Evolutionary conservation across 2,888 invertebrate genomes (phyloP), one percentile per base, ranked within the genome.

Genomic region (Thecophora atra): DNA sequence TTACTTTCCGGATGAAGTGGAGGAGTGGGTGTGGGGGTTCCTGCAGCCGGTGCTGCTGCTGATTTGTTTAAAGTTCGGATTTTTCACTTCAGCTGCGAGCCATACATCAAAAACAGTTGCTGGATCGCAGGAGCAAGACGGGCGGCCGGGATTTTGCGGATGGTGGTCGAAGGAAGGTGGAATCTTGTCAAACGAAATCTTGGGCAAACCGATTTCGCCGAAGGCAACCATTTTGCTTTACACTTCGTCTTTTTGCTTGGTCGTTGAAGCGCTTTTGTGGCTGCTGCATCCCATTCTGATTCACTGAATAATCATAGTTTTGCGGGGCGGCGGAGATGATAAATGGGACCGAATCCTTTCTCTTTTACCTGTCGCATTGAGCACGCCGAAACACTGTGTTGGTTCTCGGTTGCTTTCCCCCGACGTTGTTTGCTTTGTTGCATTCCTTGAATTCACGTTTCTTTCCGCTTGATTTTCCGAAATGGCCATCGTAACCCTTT

Each of bases 41-140:
- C 3, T 64, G 64, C 26, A 54, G 67, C 37, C 17, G 67, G n/a
- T 19, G 54, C 24, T 58, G 47, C 60, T 26, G 26, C 70, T 63
- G 70, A 70, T 70, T 70, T 70, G 70, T 70, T 70, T 70, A 70
- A 63, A 70, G 37, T 70, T 54, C 63, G 47, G 70, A 70, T 70
- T 70, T 63, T 37, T 52, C 63, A 63, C 62, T 70, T 62, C n/a
- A 56, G 21, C 69, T 60, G 28, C 47, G 51, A 24, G 47, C 19
- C 51, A 47, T 69, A 60, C 60, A 69, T n/a, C 79, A 77, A 21
- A 60, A 37, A 11, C 19, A 52, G 54, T 37, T 52, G 37, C 62
- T 30, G 4, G 52, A 63, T 5, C 54, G 26, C 44, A 17, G 28
- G n/a, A 8, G 66, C 1, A 24, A 13, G 58, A 28, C 4, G 58